phyloP scores from a whole-genome alignment of 2,113 vertebrate species.

The Hemiprocne comata region DNA sequence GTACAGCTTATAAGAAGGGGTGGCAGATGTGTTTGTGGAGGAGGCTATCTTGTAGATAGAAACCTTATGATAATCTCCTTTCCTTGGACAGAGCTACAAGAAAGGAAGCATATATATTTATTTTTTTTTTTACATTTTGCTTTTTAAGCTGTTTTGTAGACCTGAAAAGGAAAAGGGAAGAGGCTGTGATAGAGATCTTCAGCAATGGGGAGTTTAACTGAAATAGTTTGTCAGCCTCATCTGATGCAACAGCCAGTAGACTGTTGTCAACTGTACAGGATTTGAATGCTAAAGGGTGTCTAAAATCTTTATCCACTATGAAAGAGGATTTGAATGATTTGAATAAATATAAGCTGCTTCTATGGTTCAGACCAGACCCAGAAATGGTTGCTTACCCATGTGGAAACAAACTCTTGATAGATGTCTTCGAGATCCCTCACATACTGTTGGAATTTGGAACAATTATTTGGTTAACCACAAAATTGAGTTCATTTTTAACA shows the following conservation, averaged over 20 bases:
- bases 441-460: neutral
- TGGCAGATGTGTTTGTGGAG: neutral
- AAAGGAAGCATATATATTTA: neutral
- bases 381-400: neutral
- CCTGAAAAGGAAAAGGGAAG: neutral
- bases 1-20: neutral
- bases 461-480: neutral
- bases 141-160: neutral
- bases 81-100: neutral
- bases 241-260: neutral
- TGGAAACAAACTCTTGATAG: neutral
- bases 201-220: neutral
- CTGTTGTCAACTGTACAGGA: neutral
- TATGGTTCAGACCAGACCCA: neutral
- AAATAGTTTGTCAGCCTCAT: neutral
- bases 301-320: neutral
- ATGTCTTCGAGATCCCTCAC: neutral
- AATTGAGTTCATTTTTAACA: neutral
- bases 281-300: neutral
- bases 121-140: neutral
- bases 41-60: neutral
- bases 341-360: neutral
- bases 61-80: neutral
- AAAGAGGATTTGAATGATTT: neutral
- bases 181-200: neutral